Conservation (phyloP, 2,888 invertebrate genomes). For the Tipula vernalis region DNA sequence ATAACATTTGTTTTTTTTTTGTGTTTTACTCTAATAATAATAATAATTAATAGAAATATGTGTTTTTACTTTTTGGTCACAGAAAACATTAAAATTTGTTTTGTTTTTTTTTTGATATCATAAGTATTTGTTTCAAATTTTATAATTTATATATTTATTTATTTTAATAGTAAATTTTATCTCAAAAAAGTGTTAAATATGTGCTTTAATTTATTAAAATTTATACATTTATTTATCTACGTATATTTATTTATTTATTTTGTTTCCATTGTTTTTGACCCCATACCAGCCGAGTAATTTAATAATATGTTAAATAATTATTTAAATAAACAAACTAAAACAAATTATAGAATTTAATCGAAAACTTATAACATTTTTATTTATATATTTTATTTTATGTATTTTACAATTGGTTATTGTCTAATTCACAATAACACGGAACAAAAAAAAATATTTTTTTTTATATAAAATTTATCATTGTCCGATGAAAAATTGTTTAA, state of each 20-base stretch:
- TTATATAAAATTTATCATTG: neutral
- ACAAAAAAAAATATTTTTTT: slow-evolving; percentile 11
- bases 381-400: neutral
- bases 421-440: slow-evolving; percentile 17
- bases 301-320: neutral
- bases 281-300: slow-evolving; percentile 14
- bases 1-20: neutral
- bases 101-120: neutral
- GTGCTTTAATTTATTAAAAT: neutral
- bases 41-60: neutral
- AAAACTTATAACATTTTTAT: neutral
- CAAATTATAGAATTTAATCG: neutral
- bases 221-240: neutral
- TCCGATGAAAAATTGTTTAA: neutral
- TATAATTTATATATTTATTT: neutral
- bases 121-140: slow-evolving; percentile 5
- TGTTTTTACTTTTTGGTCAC: neutral
- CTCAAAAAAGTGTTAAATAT: neutral
- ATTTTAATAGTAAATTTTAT: neutral
- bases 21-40: neutral
- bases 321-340: neutral
- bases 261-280: slow-evolving; percentile 11
- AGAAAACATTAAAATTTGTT: neutral
- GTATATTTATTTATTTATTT: slow-evolving; percentile 11
- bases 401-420: slow-evolving; percentile 13